phyloP scores from a whole-genome alignment of 2,797 vertebrate species.

The Vireo griseus region DNA sequence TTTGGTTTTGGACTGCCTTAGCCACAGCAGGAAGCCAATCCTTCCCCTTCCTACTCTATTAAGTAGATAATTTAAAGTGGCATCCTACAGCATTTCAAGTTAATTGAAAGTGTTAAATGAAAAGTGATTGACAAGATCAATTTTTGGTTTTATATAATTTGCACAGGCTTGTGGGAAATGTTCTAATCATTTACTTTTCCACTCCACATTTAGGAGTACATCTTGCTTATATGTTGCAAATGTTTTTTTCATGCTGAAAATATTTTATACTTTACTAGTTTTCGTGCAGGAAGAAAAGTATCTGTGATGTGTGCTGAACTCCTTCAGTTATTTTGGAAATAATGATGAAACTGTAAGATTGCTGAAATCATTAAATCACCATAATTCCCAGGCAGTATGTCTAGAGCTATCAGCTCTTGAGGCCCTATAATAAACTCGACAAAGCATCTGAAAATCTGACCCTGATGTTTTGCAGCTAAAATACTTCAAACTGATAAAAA shows the following conservation, averaged over 20 bases:
- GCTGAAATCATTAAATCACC: constrained; percentile 27
- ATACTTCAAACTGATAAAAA: constrained; percentile 9
- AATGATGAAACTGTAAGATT: constrained; percentile 17
- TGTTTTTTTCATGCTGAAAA: background rate
- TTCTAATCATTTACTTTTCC: constrained; percentile 2
- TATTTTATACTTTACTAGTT: background rate
- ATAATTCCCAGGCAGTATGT: background rate
- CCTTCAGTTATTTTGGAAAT: constrained; percentile 24
- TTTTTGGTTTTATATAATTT: constrained; percentile 12
- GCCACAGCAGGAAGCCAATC: constrained; percentile 45
- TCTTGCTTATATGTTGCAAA: background rate
- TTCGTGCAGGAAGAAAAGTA: background rate
- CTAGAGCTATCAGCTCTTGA: constrained; percentile 19
- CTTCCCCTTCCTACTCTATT: constrained; percentile 48
- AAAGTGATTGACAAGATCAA: constrained; percentile 31
- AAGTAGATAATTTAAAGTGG: constrained; percentile 48
- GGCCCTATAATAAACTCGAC: background rate
- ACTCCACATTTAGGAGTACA: background rate
- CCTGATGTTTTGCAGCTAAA: constrained; percentile 23
- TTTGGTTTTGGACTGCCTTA: background rate
- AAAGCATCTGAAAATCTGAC: constrained; percentile 27
- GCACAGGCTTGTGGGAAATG: constrained; percentile 1
- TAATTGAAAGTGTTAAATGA: constrained; percentile 58
- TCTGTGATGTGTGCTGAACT: background rate
- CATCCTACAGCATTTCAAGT: constrained; percentile 43